Evolutionary conservation across 2,888 invertebrate genomes (phyloP).

Genomic region (Caprella mutica): DNA sequence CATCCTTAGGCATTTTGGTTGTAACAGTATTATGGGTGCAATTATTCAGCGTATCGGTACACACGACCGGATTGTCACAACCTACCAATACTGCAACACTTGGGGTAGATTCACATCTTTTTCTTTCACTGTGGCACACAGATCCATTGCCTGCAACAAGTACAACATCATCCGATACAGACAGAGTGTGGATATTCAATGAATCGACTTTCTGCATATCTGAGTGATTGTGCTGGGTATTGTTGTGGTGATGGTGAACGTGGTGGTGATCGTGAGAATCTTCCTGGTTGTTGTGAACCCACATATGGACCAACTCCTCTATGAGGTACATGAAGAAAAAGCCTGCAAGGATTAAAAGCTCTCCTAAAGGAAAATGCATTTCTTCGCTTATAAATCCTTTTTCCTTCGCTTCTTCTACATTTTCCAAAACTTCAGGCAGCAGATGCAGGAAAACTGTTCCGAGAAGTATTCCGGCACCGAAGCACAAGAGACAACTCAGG

Average conservation of each 20-base stretch:
- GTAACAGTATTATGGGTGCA: too few species aligned
- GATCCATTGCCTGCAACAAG: too few species aligned
- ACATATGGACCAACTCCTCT: constrained; percentile 11
- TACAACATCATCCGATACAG: too few species aligned
- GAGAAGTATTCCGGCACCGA: constrained; percentile 13
- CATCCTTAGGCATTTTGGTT: too few species aligned
- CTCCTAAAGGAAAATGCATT: not conserved
- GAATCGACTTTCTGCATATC: not conserved
- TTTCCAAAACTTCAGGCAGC: constrained; percentile 3
- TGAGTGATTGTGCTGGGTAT: not conserved
- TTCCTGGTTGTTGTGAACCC: not conserved
- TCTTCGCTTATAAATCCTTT: too few species aligned
- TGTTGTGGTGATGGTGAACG: not conserved
- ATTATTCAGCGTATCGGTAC: not conserved
- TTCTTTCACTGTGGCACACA: not conserved
- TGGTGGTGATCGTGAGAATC: not conserved
- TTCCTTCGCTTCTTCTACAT: not conserved
- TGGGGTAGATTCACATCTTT: not conserved
- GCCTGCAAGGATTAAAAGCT: not conserved
- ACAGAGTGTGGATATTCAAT: not conserved
- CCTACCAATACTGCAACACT: not conserved
- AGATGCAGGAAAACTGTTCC: constrained; percentile 12
- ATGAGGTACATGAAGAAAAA: constrained; percentile 13
- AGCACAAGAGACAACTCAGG: constrained; percentile 7
- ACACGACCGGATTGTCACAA: not conserved